Evolutionary conservation across 1,140 invertebrate genomes (phyloP), one percentile per base, ranked within the genome.

Genomic region (Agrilus planipennis): DNA sequence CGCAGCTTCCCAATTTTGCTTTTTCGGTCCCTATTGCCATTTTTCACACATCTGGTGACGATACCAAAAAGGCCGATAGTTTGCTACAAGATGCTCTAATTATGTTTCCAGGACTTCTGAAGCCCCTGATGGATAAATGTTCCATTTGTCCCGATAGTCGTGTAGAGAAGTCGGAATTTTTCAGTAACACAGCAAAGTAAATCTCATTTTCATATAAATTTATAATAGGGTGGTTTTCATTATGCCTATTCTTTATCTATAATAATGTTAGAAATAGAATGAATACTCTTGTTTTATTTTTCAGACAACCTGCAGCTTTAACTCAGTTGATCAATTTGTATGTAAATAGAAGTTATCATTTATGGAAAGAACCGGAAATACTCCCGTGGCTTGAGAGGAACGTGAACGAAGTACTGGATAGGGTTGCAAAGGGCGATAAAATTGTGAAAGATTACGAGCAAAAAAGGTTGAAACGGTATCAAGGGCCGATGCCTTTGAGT

Each of bases 1-100:
- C 71, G 15, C 82, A 87, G 55, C 62, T 94, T 23, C 89, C 89
- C 34, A 94, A 93, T 55, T 84, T 92, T 70, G 78, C 84, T 0
- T 92, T 80, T 55, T 91, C 87, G 2, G 64, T 84, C 35, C 81
- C 89, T 0, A 57, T 93, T 31, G 84, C 89, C 21, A 66, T 82
- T 58, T 84, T 79, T 67, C 67, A 79, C 54, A 39, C 27, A n/a
- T 34, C 36, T 20, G 44, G 60, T 14, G 48, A 51, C 45, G 52
- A 57, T 47, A 63, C 62, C 31, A 56, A 61, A 11, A 66, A 68
- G 41, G 79, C 85, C 2, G 70, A 83, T 42, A 44, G 28, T 27
- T 41, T 59, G 36, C 58, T 93, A 12, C 78, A 88, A 60, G 73
- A 82, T 42, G 82, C 87, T 11, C 63, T 95, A 5, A 65, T 89